Conservation (phyloP, 2,113 vertebrate genomes). For the Hypomesus transpacificus region DNA sequence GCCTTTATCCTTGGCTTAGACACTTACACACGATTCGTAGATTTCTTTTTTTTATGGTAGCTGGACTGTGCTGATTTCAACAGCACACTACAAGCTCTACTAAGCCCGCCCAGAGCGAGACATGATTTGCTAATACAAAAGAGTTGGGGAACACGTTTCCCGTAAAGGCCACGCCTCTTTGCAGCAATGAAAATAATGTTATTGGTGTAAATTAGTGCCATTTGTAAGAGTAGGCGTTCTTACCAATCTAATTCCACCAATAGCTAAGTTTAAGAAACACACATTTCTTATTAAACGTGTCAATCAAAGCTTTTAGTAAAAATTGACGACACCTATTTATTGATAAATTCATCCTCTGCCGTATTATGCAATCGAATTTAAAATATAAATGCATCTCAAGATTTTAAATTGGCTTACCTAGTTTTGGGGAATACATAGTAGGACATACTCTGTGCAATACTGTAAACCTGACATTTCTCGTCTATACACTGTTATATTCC, state of each 20-base stretch:
- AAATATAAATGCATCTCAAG: too few species aligned
- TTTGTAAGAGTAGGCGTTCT: constrained; percentile 11
- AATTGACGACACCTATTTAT: not conserved
- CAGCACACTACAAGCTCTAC: constrained; percentile 62
- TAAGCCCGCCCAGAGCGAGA: constrained; percentile 63
- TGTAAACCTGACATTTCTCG: too few species aligned
- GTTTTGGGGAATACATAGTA: too few species aligned
- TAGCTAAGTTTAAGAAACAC: not conserved
- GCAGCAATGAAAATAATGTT: constrained; percentile 13
- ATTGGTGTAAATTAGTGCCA: constrained; percentile 17
- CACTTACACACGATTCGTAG: constrained; percentile 69
- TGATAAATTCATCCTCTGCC: too few species aligned
- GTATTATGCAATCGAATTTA: too few species aligned
- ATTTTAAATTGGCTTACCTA: too few species aligned
- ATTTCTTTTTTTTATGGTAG: constrained; percentile 62
- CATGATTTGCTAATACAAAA: constrained; percentile 58
- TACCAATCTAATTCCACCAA: not conserved
- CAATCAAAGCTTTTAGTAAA: constrained; percentile 4
- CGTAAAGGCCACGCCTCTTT: constrained; percentile 26
- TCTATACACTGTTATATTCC: too few species aligned
- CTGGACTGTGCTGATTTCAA: constrained; percentile 24
- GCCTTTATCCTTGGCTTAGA: constrained; percentile 50
- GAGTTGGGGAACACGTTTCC: not conserved
- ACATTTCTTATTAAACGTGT: constrained; percentile 2
- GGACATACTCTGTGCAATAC: too few species aligned